A percentile compares a stretch with the other conserved stretches of the same genome.
These are phyloP conservation scores for Perognathus longimembris DNA, from an alignment of 2,113 vertebrate genomes.

Conservation along the genomic window DNA sequence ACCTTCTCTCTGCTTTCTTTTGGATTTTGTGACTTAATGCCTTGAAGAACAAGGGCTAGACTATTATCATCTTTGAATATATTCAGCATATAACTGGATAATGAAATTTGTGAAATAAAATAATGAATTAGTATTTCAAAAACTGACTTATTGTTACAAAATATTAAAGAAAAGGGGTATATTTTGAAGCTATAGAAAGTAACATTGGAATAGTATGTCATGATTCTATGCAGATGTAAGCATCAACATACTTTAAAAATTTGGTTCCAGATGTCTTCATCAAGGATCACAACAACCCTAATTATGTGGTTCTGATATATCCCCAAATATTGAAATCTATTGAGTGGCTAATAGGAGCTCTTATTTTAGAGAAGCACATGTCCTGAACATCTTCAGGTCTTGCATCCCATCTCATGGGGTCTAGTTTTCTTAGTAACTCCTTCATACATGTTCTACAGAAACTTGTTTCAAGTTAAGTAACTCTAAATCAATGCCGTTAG, in stretches of 20 bases:
- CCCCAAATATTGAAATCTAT: neutral
- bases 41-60: neutral
- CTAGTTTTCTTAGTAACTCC: neutral
- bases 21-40: neutral
- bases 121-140: neutral
- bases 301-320: neutral
- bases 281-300: neutral
- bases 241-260: neutral
- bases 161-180: no score
- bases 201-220: neutral
- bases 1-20: neutral
- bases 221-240: neutral
- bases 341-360: neutral
- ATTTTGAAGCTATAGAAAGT: slow-evolving; percentile 26
- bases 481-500: neutral
- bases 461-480: neutral
- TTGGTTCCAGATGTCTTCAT: neutral
- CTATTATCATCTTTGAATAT: neutral
- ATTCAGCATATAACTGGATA: neutral
- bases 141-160: neutral
- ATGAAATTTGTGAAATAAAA: neutral
- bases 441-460: neutral
- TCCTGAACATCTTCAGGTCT: neutral
- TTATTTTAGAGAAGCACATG: neutral
- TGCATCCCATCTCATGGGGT: neutral